Conservation (phyloP, 2,888 invertebrate species). For the Agriopis marginaria region DNA sequence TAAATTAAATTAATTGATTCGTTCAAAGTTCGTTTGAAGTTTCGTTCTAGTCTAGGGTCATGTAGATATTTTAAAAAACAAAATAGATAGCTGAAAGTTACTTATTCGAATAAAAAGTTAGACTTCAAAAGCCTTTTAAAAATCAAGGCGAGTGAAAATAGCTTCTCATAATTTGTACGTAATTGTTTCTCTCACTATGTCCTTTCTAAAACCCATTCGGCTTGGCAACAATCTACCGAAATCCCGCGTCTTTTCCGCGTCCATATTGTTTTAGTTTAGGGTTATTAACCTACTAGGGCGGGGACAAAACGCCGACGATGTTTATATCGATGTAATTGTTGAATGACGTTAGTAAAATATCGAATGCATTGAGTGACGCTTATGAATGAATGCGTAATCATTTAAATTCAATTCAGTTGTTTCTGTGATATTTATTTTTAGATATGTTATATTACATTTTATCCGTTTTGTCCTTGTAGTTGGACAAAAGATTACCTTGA, state of each 20-base stretch:
- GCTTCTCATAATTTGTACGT: not conserved
- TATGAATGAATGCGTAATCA: slow-evolving; percentile 12
- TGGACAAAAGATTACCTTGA: too few species aligned
- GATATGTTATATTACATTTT: too few species aligned
- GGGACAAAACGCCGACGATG: slow-evolving; percentile 30
- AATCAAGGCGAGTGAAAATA: not conserved
- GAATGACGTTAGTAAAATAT: slow-evolving; percentile 28
- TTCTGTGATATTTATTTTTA: not conserved
- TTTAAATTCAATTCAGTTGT: slow-evolving; percentile 6
- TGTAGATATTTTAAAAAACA: too few species aligned
- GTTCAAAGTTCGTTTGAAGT: too few species aligned
- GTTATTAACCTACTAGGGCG: slow-evolving; percentile 70
- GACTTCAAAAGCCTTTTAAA: too few species aligned
- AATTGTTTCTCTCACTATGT: slow-evolving; percentile 16
- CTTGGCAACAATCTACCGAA: slow-evolving; percentile 71
- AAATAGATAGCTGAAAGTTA: too few species aligned
- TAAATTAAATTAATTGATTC: too few species aligned
- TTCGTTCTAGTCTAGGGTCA: too few species aligned
- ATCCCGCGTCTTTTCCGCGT: slow-evolving; percentile 76
- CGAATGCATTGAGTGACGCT: slow-evolving; percentile 19
- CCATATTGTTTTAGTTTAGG: slow-evolving; percentile 82
- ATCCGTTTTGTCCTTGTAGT: too few species aligned
- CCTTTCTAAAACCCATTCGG: slow-evolving; percentile 46
- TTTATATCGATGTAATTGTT: slow-evolving; percentile 38
- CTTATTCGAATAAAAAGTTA: too few species aligned